Conservation (phyloP, 2,113 vertebrate genomes). For the Dolichotis patagonum region DNA sequence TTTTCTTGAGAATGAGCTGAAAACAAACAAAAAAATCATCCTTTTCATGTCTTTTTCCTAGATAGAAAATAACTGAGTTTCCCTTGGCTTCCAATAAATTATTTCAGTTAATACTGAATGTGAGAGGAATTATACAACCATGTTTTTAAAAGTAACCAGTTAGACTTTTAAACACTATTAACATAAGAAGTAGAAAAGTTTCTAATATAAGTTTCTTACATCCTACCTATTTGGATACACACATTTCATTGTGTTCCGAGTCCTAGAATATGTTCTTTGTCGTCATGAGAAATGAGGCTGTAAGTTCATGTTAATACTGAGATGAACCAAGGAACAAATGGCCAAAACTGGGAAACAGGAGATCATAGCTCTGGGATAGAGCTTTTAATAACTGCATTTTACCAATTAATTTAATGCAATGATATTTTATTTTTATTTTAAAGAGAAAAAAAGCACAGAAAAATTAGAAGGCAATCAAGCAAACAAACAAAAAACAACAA, state of each 20-base stretch:
- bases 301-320: slow-evolving; percentile 20
- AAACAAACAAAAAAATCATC: slow-evolving; percentile 5
- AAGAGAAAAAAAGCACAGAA: too few species aligned
- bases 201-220: slow-evolving; percentile 57
- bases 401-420: slow-evolving; percentile 64
- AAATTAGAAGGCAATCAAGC: too few species aligned
- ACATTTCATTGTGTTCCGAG: slow-evolving; percentile 30
- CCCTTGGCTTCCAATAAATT: not conserved
- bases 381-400: slow-evolving; percentile 53
- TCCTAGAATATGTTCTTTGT: slow-evolving; percentile 56
- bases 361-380: not conserved
- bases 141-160: not conserved
- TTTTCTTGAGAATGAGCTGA: slow-evolving; percentile 35
- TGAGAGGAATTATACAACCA: not conserved
- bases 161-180: slow-evolving; percentile 45
- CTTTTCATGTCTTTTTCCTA: slow-evolving; percentile 7
- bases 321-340: not conserved
- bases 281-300: slow-evolving; percentile 50
- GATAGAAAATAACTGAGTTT: slow-evolving; percentile 44
- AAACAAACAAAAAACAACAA: too few species aligned
- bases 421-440: not conserved
- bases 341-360: not conserved
- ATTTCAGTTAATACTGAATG: slow-evolving; percentile 37
- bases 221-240: slow-evolving; percentile 31
- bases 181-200: slow-evolving; percentile 45